Percentiles rank a stretch among this genome's conserved stretches.
Conservation (phyloP, 2,888 invertebrate species). For the Drosophila stalkeri region DNA sequence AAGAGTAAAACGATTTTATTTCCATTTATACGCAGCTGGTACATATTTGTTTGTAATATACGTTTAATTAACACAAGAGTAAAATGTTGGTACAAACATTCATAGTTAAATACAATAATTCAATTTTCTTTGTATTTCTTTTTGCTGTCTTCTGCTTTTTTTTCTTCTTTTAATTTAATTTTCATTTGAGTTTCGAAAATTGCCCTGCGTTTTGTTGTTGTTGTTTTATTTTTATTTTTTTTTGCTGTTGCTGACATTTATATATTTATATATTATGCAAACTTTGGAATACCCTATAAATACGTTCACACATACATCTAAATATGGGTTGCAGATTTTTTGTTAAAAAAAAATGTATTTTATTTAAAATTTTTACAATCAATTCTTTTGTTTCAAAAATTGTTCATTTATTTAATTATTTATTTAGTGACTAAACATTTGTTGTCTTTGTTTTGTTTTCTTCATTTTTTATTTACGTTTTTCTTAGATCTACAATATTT, state of each 20-base stretch:
- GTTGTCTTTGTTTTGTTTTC: neutral
- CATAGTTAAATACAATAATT: conserved; percentile 68
- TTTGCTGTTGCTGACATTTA: neutral
- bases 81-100: conserved; percentile 66
- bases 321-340: conserved; percentile 12
- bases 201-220: conserved; percentile 2
- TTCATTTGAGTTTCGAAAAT: conserved; percentile 3
- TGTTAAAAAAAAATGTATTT: conserved; percentile 25
- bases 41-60: conserved; percentile 42
- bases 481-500: conserved; percentile 39
- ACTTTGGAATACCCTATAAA: conserved; percentile 50
- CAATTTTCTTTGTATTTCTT: conserved; percentile 28
- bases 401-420: conserved; percentile 4
- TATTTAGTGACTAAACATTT: conserved; percentile 4
- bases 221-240: neutral
- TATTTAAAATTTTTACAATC: conserved; percentile 43
- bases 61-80: conserved; percentile 72
- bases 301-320: conserved; percentile 29
- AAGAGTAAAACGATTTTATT: conserved; percentile 15
- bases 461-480: conserved; percentile 8
- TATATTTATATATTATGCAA: conserved; percentile 10
- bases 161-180: neutral
- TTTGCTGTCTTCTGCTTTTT: conserved; percentile 4
- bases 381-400: conserved; percentile 9
- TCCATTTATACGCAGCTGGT: conserved; percentile 22